Evolutionary conservation across 2,888 invertebrate species (phyloP).

Genomic region (Micropterix aruncella): DNA sequence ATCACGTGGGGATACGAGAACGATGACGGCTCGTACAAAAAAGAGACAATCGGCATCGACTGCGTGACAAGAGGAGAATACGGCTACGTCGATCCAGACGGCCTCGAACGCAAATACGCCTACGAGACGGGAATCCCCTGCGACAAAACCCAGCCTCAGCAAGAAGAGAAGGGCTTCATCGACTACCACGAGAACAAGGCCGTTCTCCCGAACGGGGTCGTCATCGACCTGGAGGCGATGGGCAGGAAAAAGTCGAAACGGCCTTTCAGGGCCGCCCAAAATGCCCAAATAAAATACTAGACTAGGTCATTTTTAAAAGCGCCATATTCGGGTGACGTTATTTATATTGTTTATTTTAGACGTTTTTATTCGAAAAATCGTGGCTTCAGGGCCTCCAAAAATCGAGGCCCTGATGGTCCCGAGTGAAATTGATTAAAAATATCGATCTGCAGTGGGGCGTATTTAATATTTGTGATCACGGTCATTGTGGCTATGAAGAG

Average conservation of each 20-base stretch:
- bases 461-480: too few relatives aligned
- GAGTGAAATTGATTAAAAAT: too few relatives aligned
- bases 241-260: conserved; percentile 53
- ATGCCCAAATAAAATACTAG: conserved; percentile 26
- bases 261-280: conserved; percentile 37
- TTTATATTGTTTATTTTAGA: conserved; percentile 16
- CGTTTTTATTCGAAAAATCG: neutral
- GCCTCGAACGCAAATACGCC: conserved; percentile 64
- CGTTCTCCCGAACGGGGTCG: conserved; percentile 56
- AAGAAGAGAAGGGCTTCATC: conserved; percentile 47
- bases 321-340: conserved; percentile 17
- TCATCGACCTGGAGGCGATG: conserved; percentile 53
- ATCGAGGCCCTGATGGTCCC: too few relatives aligned
- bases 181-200: conserved; percentile 64
- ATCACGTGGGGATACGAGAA: conserved; percentile 84
- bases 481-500: too few relatives aligned
- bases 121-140: conserved; percentile 71
- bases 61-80: conserved; percentile 67
- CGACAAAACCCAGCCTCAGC: conserved; percentile 37
- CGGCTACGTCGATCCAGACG: conserved; percentile 76
- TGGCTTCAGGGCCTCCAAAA: too few relatives aligned
- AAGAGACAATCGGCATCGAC: conserved; percentile 68
- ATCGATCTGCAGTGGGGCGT: too few relatives aligned
- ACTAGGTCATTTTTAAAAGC: conserved; percentile 23
- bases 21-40: conserved; percentile 77